Percentiles rank a stretch among this genome's conserved stretches.
These are phyloP conservation scores for Cryptomyrus ogoouensis DNA, from an alignment of 2,113 vertebrate species.

Conservation along the genomic window DNA sequence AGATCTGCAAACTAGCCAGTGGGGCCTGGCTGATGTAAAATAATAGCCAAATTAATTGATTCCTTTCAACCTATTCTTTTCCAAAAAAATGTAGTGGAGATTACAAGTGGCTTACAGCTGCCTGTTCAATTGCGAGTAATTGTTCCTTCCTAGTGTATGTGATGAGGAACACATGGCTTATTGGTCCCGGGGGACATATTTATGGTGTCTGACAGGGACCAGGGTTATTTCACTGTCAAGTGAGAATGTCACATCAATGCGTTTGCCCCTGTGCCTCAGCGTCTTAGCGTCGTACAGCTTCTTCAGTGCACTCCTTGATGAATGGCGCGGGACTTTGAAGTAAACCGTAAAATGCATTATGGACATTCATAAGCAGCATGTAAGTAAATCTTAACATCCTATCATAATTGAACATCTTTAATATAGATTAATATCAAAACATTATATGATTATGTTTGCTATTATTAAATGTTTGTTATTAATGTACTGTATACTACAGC, in stretches of 20 bases:
- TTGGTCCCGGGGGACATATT: background rate
- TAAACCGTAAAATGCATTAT: background rate
- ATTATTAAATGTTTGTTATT: background rate
- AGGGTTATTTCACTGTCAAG: conserved; percentile 12
- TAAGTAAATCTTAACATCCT: background rate
- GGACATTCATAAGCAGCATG: background rate
- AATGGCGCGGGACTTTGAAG: background rate
- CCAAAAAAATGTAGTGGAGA: background rate
- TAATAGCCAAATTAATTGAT: background rate
- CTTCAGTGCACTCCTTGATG: background rate
- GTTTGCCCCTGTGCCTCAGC: background rate
- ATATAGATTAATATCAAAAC: background rate
- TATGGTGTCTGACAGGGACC: background rate
- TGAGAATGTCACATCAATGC: conserved; percentile 5
- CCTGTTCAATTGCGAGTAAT: background rate
- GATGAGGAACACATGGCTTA: conserved; percentile 6
- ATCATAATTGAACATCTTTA: background rate
- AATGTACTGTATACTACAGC: background rate
- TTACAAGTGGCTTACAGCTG: background rate
- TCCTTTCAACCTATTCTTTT: conserved; percentile 1
- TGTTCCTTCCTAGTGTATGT: background rate
- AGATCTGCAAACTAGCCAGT: background rate
- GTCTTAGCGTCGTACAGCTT: background rate
- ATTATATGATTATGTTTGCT: background rate
- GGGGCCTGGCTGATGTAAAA: background rate